Base-by-base conservation (phyloP, 2,888 invertebrate genomes). In the Ferrisia virgata region DNA sequence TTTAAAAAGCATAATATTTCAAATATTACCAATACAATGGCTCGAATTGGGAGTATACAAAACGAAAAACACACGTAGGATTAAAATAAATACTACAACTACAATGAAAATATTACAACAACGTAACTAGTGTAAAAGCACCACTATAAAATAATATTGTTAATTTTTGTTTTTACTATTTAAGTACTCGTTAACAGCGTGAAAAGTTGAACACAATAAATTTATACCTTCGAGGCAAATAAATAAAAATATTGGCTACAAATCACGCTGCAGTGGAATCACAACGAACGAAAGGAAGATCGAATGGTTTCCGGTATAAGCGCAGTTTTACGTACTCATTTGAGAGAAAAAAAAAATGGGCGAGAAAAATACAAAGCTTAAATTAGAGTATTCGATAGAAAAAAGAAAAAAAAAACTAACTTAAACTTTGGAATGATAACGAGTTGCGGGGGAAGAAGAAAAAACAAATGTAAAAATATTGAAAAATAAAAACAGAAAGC, bases 61-160 rank as follows among this genome's bases (percentile, higher is more conserved):
- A 72, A 33, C n/a, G n/a, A 72, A 31, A 72, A 76, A 76, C 36
- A 64, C 36, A 76, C 9, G 53, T 53, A 53, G 28, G 5, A 76
- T 76, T 36, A 76, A 76, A 76, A 76, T 36, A 36, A 76, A 76
- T 13, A 28, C 22, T 53, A 53, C 18, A 76, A 76, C 64, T 76
- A 76, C 72, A 76, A 36, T 76, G 72, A 76, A 76, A 33, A 76
- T n/a, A n/a, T 76, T 72, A 76, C 22, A 36, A 76, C 72, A 76
- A 76, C n/a, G 72, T 76, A 76, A 76, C 72, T 76, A 76, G 72
- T 76, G 72, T 76, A 76, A 76, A 76, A 76, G 72, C 72, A 76
- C 72, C 72, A 76, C 72, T 76, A n/a, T n/a, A 76, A 36, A 33
- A 76, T 36, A 76, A n/a, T 36, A 53, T 53, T 13, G n/a, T n/a